phyloP scores from a whole-genome alignment of 2,888 invertebrate genomes.

The Gryllus longicercus region DNA sequence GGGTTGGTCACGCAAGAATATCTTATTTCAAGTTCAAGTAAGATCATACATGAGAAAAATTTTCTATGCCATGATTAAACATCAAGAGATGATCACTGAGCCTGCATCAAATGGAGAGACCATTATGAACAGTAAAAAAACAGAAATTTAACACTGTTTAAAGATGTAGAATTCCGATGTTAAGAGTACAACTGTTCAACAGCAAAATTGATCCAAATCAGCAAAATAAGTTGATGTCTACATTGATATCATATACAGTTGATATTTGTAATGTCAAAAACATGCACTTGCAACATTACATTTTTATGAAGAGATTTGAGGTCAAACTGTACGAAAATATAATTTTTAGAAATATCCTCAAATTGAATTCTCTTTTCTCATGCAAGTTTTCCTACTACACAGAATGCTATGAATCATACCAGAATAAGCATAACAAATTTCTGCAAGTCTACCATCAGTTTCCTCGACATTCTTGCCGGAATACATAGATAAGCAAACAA shows the following conservation, averaged over 20 bases:
- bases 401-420: neutral
- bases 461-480: neutral
- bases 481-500: too few species aligned
- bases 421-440: neutral
- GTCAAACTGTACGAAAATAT: conserved; percentile 3
- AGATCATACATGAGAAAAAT: neutral
- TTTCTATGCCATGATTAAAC: neutral
- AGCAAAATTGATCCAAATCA: neutral
- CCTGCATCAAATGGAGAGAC: neutral
- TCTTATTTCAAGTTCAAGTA: too few species aligned
- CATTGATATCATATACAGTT: conserved; percentile 10
- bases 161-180: neutral
- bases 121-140: neutral
- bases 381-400: neutral
- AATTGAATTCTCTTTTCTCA: neutral
- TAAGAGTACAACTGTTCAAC: neutral
- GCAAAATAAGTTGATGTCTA: neutral
- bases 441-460: neutral
- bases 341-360: conserved; percentile 1
- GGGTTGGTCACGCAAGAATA: too few species aligned
- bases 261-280: conserved; percentile 4
- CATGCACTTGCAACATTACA: neutral
- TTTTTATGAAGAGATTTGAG: conserved; percentile 2
- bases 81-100: neutral
- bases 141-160: neutral